A percentile compares a stretch with the other conserved stretches of the same genome.
phyloP scores from a whole-genome alignment of 1,140 invertebrate species.

The Xylocopa sonorina region DNA sequence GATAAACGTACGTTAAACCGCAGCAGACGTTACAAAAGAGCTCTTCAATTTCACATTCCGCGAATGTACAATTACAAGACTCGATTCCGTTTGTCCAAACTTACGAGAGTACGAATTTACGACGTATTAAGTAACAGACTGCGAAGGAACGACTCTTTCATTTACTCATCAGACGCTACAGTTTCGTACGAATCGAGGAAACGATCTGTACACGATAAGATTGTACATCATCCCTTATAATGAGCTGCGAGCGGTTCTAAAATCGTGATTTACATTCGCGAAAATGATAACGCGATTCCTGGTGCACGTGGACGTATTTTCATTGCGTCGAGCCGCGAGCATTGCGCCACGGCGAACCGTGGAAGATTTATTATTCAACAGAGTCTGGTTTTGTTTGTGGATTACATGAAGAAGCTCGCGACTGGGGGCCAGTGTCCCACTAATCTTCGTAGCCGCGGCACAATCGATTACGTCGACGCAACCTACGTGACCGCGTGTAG shows the following conservation, averaged over 20 bases:
- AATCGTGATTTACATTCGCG: neutral
- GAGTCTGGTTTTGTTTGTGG: slow-evolving; percentile 3
- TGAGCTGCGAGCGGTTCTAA: neutral
- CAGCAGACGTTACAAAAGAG: too few relatives aligned
- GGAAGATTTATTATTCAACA: slow-evolving; percentile 32
- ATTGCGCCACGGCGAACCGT: neutral
- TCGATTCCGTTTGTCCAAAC: neutral
- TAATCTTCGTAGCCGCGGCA: neutral
- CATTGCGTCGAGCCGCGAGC: neutral
- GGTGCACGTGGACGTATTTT: neutral
- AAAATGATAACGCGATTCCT: neutral
- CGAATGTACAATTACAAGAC: neutral
- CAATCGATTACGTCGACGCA: slow-evolving; percentile 18
- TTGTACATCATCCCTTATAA: neutral
- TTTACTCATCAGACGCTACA: neutral
- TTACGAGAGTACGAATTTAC: neutral
- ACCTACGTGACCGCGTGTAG: slow-evolving; percentile 15
- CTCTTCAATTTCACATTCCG: neutral
- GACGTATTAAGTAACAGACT: neutral
- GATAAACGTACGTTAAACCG: neutral
- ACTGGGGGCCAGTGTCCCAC: slow-evolving; percentile 18
- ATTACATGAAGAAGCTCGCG: slow-evolving; percentile 2
- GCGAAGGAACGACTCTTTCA: neutral
- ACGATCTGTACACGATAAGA: neutral
- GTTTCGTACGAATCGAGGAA: neutral